Evolutionary conservation across 2,797 vertebrate species (phyloP).

Genomic region (Platalea minor): DNA sequence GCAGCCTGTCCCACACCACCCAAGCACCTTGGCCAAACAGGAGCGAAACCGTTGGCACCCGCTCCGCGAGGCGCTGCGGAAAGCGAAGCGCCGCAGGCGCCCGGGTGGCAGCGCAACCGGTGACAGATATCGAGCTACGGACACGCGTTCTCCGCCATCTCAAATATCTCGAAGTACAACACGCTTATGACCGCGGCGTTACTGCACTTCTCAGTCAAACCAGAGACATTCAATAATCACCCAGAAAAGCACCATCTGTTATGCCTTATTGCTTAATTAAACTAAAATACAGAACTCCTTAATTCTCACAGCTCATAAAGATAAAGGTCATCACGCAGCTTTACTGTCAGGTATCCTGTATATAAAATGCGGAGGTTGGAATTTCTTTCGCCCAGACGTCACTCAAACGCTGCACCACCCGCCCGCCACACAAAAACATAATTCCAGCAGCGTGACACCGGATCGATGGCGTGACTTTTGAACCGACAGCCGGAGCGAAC

Average conservation of each 20-base stretch:
- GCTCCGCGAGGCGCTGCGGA: rapidly evolving
- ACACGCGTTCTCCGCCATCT: rapidly evolving
- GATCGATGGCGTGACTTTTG: neutral
- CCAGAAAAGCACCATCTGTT: conserved; percentile 77
- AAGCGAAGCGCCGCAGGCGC: neutral
- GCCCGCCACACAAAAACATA: neutral
- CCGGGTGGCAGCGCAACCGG: rapidly evolving
- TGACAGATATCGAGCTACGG: neutral
- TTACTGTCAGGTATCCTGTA: conserved; percentile 13
- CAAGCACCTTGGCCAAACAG: neutral
- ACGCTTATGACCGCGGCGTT: neutral
- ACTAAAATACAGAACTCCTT: conserved; percentile 73
- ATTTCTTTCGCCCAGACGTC: neutral
- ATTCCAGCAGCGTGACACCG: neutral
- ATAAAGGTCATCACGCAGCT: conserved; percentile 75
- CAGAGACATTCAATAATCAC: conserved; percentile 65
- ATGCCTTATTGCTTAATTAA: conserved; percentile 76
- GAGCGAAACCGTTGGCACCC: rapidly evolving
- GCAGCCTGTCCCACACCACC: neutral
- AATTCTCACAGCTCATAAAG: conserved; percentile 76
- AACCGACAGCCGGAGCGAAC: neutral
- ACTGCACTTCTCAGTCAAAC: conserved; percentile 54
- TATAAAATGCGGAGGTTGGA: conserved; percentile 28
- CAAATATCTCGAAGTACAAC: neutral
- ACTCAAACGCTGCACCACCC: neutral